These are phyloP conservation scores for Heteromyza rotundicornis DNA, from an alignment of 2,888 invertebrate genomes.

Conservation along the genomic window DNA sequence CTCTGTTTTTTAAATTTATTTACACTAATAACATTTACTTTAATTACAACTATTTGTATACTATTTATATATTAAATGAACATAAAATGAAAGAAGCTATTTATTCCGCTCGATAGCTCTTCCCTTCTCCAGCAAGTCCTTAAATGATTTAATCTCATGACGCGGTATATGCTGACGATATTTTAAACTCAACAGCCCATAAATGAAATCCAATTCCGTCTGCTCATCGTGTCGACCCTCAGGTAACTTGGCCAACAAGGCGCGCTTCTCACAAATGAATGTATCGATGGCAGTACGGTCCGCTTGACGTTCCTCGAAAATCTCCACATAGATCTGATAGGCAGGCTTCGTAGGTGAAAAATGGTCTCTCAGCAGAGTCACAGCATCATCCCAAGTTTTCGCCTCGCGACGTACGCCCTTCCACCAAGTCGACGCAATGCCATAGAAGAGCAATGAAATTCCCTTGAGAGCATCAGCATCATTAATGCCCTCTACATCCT, in stretches of 20 bases:
- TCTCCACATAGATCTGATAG: conserved; percentile 55
- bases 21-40: too few relatives aligned
- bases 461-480: conserved; percentile 50
- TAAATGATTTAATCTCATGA: conserved; percentile 49
- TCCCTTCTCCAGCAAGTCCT: conserved; percentile 51
- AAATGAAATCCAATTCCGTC: conserved; percentile 55
- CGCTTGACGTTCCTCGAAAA: conserved; percentile 47
- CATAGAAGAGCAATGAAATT: too few relatives aligned
- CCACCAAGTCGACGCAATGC: conserved; percentile 54
- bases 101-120: conserved; percentile 46
- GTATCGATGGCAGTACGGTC: conserved; percentile 41
- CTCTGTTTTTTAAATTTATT: too few relatives aligned
- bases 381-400: conserved; percentile 49
- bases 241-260: conserved; percentile 53
- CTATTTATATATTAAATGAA: too few relatives aligned
- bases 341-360: conserved; percentile 58
- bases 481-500: not conserved
- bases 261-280: conserved; percentile 54
- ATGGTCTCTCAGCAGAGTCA: conserved; percentile 51
- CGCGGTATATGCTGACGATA: conserved; percentile 51
- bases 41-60: too few relatives aligned
- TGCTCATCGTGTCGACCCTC: conserved; percentile 55
- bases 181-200: conserved; percentile 47
- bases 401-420: conserved; percentile 55
- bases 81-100: too few relatives aligned